Conservation (phyloP, 1,140 invertebrate genomes). For the Drosophila trapezifrons region DNA sequence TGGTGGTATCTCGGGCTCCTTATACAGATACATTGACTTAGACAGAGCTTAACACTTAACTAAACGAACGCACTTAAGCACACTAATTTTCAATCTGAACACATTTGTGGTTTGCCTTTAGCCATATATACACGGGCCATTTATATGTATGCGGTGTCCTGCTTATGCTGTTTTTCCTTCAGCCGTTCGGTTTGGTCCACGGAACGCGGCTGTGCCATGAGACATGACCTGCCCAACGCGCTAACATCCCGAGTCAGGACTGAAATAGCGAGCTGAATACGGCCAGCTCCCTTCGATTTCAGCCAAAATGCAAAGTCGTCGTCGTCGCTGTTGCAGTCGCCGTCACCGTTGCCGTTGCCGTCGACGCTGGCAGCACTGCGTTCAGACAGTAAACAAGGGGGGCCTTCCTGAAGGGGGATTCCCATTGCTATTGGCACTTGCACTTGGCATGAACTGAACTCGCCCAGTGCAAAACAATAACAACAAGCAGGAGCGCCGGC, state of each 20-base stretch:
- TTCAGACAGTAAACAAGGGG: constrained; percentile 73
- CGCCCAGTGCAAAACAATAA: constrained; percentile 57
- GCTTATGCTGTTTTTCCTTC: constrained; percentile 34
- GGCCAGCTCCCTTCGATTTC: constrained; percentile 56
- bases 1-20: constrained; percentile 41
- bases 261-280: constrained; percentile 56
- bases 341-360: constrained; percentile 22
- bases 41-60: constrained; percentile 44
- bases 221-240: constrained; percentile 84
- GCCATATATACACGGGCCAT: constrained; percentile 25
- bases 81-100: constrained; percentile 44
- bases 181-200: constrained; percentile 56
- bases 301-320: constrained; percentile 42
- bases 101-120: constrained; percentile 36
- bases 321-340: constrained; percentile 29
- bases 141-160: constrained; percentile 32
- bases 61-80: constrained; percentile 43
- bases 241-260: constrained; percentile 84
- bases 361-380: constrained; percentile 26
- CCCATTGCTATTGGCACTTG: constrained; percentile 67
- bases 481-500: constrained; percentile 39
- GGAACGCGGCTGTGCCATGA: constrained; percentile 69
- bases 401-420: constrained; percentile 1
- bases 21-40: constrained; percentile 50
- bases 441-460: constrained; percentile 76